phyloP scores from a whole-genome alignment of 2,888 invertebrate species.

The Agrilus biguttatus region DNA sequence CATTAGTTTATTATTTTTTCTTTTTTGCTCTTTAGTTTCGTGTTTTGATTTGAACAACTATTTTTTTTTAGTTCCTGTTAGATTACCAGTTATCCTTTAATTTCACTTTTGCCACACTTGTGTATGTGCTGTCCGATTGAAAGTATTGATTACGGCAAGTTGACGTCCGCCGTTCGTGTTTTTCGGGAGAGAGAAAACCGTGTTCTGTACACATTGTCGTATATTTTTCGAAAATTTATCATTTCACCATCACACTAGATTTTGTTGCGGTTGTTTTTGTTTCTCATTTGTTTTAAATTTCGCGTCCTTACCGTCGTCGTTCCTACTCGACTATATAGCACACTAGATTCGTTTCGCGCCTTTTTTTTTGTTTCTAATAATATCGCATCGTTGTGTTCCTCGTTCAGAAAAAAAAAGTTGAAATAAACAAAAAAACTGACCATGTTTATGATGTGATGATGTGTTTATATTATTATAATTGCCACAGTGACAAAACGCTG shows the following conservation, averaged over 20 bases:
- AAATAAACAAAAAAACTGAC: not conserved
- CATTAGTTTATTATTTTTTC: too few relatives aligned
- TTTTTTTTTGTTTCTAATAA: not conserved
- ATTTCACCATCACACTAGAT: too few relatives aligned
- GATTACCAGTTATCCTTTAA: too few relatives aligned
- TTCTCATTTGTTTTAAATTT: not conserved
- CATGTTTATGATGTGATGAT: not conserved
- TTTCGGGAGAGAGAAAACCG: too few relatives aligned
- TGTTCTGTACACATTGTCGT: too few relatives aligned
- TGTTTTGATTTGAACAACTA: too few relatives aligned
- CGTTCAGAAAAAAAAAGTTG: not conserved
- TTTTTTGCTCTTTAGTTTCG: too few relatives aligned
- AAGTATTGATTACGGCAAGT: too few relatives aligned
- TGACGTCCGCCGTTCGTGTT: too few relatives aligned
- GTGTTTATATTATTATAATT: conserved; percentile 1
- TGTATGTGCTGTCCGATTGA: not conserved
- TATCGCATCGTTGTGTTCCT: not conserved
- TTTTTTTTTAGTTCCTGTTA: too few relatives aligned
- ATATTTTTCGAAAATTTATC: too few relatives aligned
- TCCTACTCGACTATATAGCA: too few relatives aligned
- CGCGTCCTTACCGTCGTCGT: not conserved
- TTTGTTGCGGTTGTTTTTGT: not conserved
- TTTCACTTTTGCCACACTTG: not conserved
- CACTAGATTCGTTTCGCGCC: not conserved
- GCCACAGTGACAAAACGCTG: conserved; percentile 4